phyloP scores from a whole-genome alignment of 92 coral and sea anemone species.

The Epizoanthus stellaris region DNA sequence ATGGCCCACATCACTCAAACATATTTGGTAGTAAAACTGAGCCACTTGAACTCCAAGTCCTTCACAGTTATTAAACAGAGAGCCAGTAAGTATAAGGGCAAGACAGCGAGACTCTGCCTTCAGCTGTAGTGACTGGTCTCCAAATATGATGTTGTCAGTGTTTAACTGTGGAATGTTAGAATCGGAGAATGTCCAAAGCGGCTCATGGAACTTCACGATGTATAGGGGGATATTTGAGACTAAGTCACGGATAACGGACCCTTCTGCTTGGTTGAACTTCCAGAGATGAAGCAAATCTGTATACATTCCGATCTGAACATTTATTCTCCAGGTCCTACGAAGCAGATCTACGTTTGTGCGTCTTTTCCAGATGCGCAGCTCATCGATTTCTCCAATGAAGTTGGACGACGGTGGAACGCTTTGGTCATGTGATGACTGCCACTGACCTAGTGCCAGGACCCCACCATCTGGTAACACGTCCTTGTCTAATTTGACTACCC shows the following conservation, averaged over 20 bases:
- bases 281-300: constrained; percentile 67
- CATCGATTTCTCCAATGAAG: constrained; percentile 66
- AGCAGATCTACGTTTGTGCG: constrained; percentile 49
- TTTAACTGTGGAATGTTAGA: constrained; percentile 73
- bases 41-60: constrained; percentile 71
- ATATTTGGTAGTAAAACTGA: constrained; percentile 85
- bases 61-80: constrained; percentile 72
- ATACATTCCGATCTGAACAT: constrained; percentile 41
- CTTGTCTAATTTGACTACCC: constrained; percentile 43
- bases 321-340: constrained; percentile 58
- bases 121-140: constrained; percentile 38
- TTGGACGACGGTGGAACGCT: constrained; percentile 40
- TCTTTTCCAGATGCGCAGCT: constrained; percentile 72
- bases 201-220: constrained; percentile 77
- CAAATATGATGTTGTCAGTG: constrained; percentile 30
- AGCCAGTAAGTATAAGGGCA: constrained; percentile 72
- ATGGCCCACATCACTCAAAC: constrained; percentile 76
- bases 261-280: constrained; percentile 70
- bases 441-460: constrained; percentile 63
- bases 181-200: constrained; percentile 87
- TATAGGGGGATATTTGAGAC: constrained; percentile 47
- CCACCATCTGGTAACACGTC: constrained; percentile 60
- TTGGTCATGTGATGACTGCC: constrained; percentile 58
- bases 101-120: constrained; percentile 73
- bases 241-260: constrained; percentile 44